phyloP scores from a whole-genome alignment of 1,140 invertebrate species.

The Trinorchestia longiramus region DNA sequence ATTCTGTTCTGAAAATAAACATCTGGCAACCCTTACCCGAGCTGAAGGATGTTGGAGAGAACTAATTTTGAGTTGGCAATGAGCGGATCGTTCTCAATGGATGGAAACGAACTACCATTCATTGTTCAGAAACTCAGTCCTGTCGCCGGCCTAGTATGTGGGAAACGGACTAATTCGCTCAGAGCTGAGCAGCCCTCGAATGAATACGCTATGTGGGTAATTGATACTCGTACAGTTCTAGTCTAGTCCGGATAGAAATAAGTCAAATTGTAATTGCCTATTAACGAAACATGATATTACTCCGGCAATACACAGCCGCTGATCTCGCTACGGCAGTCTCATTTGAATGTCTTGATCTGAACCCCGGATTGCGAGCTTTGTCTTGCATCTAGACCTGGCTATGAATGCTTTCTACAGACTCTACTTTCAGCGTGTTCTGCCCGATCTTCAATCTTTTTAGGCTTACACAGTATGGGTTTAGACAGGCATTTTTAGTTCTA shows the following conservation, averaged over 20 bases:
- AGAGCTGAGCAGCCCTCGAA: not conserved
- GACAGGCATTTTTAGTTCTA: no score
- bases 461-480: no score
- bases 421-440: no score
- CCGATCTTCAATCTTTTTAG: no score
- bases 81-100: not conserved
- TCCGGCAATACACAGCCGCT: not conserved
- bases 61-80: not conserved
- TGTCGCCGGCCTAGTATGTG: not conserved
- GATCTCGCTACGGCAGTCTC: not conserved
- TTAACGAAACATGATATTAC: not conserved
- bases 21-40: not conserved
- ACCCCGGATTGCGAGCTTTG: not conserved
- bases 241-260: not conserved
- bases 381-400: no score
- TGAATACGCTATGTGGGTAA: not conserved
- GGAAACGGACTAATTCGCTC: not conserved
- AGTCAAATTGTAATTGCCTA: not conserved
- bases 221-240: not conserved
- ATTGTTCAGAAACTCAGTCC: not conserved
- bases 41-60: no score
- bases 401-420: no score
- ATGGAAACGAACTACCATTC: not conserved
- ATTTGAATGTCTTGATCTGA: not conserved
- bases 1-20: not conserved